Evolutionary conservation across 2,888 invertebrate genomes (phyloP), one percentile per base, ranked within the genome.

Genomic region (Dasypogon diadema): DNA sequence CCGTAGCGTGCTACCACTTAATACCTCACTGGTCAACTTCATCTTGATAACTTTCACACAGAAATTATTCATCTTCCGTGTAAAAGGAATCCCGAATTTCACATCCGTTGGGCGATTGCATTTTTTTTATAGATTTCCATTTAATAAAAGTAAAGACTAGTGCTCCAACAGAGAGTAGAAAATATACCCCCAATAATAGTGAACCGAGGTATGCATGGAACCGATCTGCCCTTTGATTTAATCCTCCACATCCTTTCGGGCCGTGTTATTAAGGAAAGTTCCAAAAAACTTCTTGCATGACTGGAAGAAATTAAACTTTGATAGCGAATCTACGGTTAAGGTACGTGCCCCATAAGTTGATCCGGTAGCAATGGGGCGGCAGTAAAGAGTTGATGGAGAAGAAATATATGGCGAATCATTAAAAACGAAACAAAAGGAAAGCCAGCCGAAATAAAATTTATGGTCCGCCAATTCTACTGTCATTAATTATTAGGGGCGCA

Each of bases 361-460:
- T 42, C 3, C 8, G 42, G 1, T 6, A 42, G 0, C n/a, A 42
- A 42, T 42, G 30, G 30, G 8, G 30, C 30, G 30, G 4, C 30
- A 8, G 30, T 8, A 30, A 30, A 30, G 30, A 30, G 30, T 30
- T 30, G 30, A 30, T 30, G 8, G 30, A 30, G 34, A 21, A 10
- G 2, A 34, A 60, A 5, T 63, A n/a, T 26, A n/a, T 21, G 46
- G 24, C 24, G 65, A 56, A 24, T 65, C 46, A 65, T 65, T 65
- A 65, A 34, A 46, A 48, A 14, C n/a, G 30, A 42, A 56, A 56
- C 34, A 37, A 73, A 73, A 42, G 72, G n/a, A 73, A 12, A 48
- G 46, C 14, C 48, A 74, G 46, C 42, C 46, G 56, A 56, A 73
- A 73, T 56, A 48, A 58, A 74, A 58, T 74, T 74, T 74, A 74